These are phyloP conservation scores for Cathartes aura DNA, from an alignment of 2,113 vertebrate genomes.

Conservation along the genomic window DNA sequence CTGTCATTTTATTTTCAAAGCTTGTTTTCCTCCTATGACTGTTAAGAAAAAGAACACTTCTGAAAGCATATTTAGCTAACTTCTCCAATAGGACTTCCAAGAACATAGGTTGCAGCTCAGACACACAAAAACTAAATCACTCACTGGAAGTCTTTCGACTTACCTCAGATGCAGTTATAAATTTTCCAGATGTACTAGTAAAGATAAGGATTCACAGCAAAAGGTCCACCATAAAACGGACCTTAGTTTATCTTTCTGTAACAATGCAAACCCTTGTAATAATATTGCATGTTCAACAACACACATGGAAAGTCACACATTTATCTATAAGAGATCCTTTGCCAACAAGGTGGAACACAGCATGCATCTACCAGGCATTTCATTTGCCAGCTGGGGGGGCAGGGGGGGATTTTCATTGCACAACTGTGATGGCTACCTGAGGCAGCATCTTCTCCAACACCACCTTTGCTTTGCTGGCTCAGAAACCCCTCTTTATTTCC, in stretches of 20 bases:
- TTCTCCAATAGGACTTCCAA: slow-evolving; percentile 7
- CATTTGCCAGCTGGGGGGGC: background rate
- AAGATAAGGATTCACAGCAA: background rate
- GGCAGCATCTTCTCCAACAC: background rate
- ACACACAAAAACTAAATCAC: background rate
- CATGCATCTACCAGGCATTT: background rate
- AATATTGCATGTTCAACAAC: background rate
- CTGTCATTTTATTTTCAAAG: slow-evolving; percentile 2
- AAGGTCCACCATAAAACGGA: background rate
- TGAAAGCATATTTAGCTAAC: background rate
- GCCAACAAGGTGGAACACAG: background rate
- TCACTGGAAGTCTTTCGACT: background rate
- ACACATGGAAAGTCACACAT: background rate
- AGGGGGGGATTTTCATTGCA: background rate
- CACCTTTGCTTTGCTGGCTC: background rate
- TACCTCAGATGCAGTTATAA: background rate
- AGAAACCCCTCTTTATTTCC: background rate
- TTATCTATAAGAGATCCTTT: background rate
- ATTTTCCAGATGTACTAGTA: background rate
- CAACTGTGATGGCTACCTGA: background rate
- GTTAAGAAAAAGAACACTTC: background rate
- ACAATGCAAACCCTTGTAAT: background rate
- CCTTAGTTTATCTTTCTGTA: background rate
- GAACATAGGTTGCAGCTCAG: background rate
- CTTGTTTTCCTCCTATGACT: background rate